These are phyloP conservation scores for Drosophila sp. DNA, from an alignment of 1,140 invertebrate genomes.

Conservation along the genomic window DNA sequence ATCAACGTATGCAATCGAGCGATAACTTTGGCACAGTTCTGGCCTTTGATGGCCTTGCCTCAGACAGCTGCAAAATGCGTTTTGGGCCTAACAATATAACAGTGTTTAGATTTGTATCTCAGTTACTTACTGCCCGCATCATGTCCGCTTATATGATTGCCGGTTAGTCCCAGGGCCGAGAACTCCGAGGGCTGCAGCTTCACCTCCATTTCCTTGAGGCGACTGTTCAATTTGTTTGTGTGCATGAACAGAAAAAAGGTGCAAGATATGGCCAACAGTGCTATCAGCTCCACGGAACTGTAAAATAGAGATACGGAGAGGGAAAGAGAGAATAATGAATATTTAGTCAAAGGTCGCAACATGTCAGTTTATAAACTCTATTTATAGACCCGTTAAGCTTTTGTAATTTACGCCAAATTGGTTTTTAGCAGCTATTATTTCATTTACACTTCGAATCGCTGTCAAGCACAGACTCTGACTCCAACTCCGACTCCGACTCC, in stretches of 20 bases:
- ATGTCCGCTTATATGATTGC: constrained; percentile 85
- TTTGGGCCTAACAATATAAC: constrained; percentile 7
- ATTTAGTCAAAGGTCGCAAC: constrained; percentile 59
- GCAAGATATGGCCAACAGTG: constrained; percentile 91
- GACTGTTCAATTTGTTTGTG: constrained; percentile 91
- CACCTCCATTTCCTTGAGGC: constrained; percentile 91
- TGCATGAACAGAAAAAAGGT: constrained; percentile 93
- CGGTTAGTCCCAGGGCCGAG: constrained; percentile 89
- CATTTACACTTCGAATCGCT: constrained; percentile 76
- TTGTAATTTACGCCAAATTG: constrained; percentile 79
- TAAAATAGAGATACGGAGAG: constrained; percentile 71
- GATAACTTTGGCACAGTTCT: constrained; percentile 53
- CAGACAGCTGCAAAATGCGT: constrained; percentile 41
- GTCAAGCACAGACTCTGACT: constrained; percentile 57
- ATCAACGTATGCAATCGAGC: constrained; percentile 70
- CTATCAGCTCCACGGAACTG: constrained; percentile 91
- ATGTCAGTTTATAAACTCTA: constrained; percentile 23
- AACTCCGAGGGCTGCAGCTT: constrained; percentile 90
- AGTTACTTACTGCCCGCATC: constrained; percentile 80
- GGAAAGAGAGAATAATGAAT: constrained; percentile 13
- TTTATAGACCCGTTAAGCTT: constrained; percentile 66
- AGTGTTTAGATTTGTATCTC: constrained; percentile 44
- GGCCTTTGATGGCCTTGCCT: constrained; percentile 51
- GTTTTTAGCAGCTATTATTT: constrained; percentile 80
- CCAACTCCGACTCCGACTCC: not conserved